Evolutionary conservation across 2,113 vertebrate genomes (phyloP).

Genomic region (Mus musculus): GRCm39 chr12:17688501-17689000

Average conservation of each 20-base stretch:
- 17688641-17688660: background rate
- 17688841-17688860: slow-evolving; percentile 11
- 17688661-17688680: background rate
- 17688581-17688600: background rate
- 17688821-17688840: background rate
- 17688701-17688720: background rate
- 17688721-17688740: background rate
- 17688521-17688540: background rate
- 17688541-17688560: background rate
- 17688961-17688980: background rate
- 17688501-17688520: background rate
- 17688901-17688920: slow-evolving; percentile 28
- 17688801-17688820: background rate
- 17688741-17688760: background rate
- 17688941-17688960: rapidly evolving
- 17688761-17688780: slow-evolving; percentile 20
- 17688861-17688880: slow-evolving; percentile 66
- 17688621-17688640: background rate
- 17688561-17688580: background rate
- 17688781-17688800: background rate
- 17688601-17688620: too few species aligned
- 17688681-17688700: background rate
- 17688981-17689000: background rate
- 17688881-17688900: slow-evolving; percentile 54
- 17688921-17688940: slow-evolving; percentile 12